A percentile compares a stretch with the other conserved stretches of the same genome.
These are phyloP conservation scores for Paraplagusia blochii DNA, from an alignment of 2,113 vertebrate species.

Conservation along the genomic window DNA sequence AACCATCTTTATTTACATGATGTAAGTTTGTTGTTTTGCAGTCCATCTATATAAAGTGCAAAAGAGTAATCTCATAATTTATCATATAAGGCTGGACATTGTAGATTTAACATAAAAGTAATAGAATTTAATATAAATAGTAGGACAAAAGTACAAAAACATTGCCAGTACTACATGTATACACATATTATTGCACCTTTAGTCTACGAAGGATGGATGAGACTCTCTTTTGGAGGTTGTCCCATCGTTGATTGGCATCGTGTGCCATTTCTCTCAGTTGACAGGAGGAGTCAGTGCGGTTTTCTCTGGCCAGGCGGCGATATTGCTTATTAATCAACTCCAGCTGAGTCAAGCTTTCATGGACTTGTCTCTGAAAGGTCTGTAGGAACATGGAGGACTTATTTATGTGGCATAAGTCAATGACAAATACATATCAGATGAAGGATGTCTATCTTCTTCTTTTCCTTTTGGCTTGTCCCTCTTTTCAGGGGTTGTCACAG, in stretches of 20 bases:
- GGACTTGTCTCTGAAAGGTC: slow-evolving; percentile 94
- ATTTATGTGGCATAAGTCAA: neutral
- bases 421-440: too few species aligned
- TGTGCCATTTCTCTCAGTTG: slow-evolving; percentile 90
- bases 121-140: neutral
- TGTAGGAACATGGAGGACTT: slow-evolving; percentile 41
- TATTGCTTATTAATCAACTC: slow-evolving; percentile 98
- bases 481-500: too few species aligned
- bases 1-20: too few species aligned
- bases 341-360: slow-evolving; percentile 91
- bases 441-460: too few species aligned
- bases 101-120: too few species aligned
- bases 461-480: too few species aligned
- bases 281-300: slow-evolving; percentile 87
- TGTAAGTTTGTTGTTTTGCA: too few species aligned
- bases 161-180: neutral
- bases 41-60: too few species aligned
- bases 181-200: slow-evolving; percentile 75
- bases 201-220: slow-evolving; percentile 90
- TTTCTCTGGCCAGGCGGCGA: slow-evolving; percentile 90
- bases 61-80: too few species aligned
- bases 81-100: too few species aligned
- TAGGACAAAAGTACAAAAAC: neutral
- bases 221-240: slow-evolving; percentile 91
- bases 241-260: slow-evolving; percentile 93